Evolutionary conservation across 2,888 invertebrate genomes (phyloP), one percentile per base, ranked within the genome.

Genomic region (Cephalotes varians): DNA sequence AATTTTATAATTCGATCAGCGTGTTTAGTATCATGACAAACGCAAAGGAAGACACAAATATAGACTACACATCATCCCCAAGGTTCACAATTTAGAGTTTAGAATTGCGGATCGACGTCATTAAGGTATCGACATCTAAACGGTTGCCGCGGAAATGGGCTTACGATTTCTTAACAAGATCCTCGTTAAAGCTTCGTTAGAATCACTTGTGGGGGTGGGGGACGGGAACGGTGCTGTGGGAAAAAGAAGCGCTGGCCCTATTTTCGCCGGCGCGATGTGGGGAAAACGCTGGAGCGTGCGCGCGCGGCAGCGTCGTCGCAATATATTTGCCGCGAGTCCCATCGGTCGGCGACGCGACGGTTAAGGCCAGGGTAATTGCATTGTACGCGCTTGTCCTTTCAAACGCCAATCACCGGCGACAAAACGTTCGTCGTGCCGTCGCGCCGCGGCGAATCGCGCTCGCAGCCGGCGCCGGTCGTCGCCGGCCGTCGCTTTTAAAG

Each of bases 321-420:
- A 74, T 79, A 51, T 88, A 89, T 86, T 88, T 90, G 81, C 89
- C 83, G 28, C n/a, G 87, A 89, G 84, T 86, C 67, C 83, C 82
- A 84, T 87, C 85, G 88, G 81, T 82, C 86, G 87, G 84, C 67
- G 40, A 85, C 90, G n/a, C 65, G 86, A 85, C 90, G 89, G 91
- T 89, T 90, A 92, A 91, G 92, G 91, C 90, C 92, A 89, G 92
- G 94, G 94, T 94, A 94, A 94, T 94, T 94, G 94, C 94, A 93
- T 93, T 94, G 94, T 94, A 93, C 93, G 93, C 92, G 91, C 93
- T 92, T 93, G 93, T 93, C 93, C 94, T 94, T 94, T 94, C 93
- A 94, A 92, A 93, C 91, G 94, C 94, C 94, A 94, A 94, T 94
- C 94, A 94, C 93, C 89, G 86, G 92, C 93, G 94, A 94, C 94